Conservation (phyloP, 1,140 invertebrate genomes). For the Polypedilum pembai region DNA sequence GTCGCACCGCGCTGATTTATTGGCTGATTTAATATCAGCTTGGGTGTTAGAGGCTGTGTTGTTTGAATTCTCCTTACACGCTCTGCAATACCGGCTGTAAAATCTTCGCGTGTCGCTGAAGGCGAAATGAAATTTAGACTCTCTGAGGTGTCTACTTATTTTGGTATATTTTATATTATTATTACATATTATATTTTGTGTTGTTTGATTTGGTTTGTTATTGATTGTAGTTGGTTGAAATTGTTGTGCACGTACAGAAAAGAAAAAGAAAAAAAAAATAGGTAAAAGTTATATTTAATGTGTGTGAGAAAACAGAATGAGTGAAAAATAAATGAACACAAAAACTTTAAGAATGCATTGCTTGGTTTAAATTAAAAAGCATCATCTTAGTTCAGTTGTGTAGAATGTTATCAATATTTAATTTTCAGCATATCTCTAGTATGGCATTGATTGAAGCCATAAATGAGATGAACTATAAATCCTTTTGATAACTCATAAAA, state of each 20-base stretch:
- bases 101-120: slow-evolving; percentile 48
- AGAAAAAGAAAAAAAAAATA: not conserved
- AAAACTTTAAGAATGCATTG: not conserved
- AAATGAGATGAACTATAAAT: too few species aligned
- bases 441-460: too few species aligned
- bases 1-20: slow-evolving; percentile 28
- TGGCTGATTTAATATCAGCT: slow-evolving; percentile 31
- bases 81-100: slow-evolving; percentile 49
- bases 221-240: not conserved
- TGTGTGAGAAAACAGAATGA: not conserved
- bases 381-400: too few species aligned
- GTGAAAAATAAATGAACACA: not conserved
- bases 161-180: not conserved
- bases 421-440: too few species aligned
- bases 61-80: slow-evolving; percentile 41
- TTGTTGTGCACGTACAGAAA: not conserved
- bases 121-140: slow-evolving; percentile 52
- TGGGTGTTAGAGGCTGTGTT: slow-evolving; percentile 35
- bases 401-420: too few species aligned
- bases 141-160: slow-evolving; percentile 41
- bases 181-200: not conserved
- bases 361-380: too few species aligned
- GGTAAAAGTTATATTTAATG: not conserved
- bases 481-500: too few species aligned
- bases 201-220: not conserved